phyloP scores from a whole-genome alignment of 2,113 vertebrate genomes.

The Lasiurus borealis region DNA sequence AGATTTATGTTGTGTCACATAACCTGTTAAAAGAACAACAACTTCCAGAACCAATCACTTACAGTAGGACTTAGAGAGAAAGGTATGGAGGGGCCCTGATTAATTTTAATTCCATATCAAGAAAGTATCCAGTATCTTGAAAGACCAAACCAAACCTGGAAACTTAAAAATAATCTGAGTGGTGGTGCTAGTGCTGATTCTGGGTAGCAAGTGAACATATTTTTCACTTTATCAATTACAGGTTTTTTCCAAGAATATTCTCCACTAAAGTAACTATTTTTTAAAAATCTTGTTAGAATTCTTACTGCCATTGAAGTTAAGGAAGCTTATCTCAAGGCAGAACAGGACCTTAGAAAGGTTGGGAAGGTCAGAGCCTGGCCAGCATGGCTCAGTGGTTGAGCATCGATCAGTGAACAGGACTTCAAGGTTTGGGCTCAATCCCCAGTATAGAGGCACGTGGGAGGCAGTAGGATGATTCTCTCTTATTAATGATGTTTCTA shows the following conservation, averaged over 20 bases:
- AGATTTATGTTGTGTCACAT: background rate
- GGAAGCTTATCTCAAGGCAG: background rate
- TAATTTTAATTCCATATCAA: slow-evolving; percentile 10
- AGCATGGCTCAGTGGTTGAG: no score
- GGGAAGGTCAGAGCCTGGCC: background rate
- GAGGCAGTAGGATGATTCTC: no score
- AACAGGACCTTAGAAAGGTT: background rate
- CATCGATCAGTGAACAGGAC: no score
- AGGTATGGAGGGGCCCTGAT: background rate
- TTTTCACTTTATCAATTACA: background rate
- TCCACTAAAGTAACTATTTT: background rate
- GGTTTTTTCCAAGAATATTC: background rate
- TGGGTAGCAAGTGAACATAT: background rate
- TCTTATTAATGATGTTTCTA: no score
- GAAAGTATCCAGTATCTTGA: background rate
- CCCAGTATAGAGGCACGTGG: no score
- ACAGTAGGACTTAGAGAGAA: background rate
- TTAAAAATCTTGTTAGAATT: background rate
- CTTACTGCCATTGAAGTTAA: background rate
- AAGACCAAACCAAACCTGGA: background rate
- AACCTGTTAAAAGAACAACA: background rate
- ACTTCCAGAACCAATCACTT: background rate
- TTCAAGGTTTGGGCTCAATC: no score
- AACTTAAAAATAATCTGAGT: background rate
- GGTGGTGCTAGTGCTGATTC: background rate